A percentile compares a stretch with the other conserved stretches of the same genome.
Evolutionary conservation across 2,888 invertebrate species (phyloP).

Genomic region (Cryptosula pallasiana): DNA sequence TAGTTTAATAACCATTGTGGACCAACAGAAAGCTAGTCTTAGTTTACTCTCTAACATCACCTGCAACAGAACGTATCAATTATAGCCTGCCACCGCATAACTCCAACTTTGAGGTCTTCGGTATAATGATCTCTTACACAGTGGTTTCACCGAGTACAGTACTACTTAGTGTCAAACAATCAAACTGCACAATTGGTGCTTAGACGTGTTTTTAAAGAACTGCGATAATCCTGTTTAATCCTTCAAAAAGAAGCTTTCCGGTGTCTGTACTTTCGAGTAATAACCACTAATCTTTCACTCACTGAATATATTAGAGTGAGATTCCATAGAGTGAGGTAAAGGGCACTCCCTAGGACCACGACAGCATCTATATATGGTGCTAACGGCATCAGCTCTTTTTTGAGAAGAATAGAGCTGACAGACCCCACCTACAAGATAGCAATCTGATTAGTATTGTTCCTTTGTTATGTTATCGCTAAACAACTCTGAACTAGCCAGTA

Average conservation of each 20-base stretch:
- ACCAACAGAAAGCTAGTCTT: not conserved
- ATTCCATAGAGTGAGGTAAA: not conserved
- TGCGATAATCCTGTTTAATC: no score
- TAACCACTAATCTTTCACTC: not conserved
- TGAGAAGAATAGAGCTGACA: not conserved
- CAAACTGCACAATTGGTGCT: no score
- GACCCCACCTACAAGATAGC: not conserved
- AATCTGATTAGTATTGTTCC: not conserved
- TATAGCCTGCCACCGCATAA: no score
- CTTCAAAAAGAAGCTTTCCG: no score
- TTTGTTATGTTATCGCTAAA: no score
- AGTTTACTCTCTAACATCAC: not conserved
- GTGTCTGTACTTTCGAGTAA: no score
- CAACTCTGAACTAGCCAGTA: no score
- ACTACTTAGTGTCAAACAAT: not conserved
- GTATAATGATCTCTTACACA: no score
- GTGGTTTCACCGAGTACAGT: not conserved
- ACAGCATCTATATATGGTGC: not conserved
- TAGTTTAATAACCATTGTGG: not conserved
- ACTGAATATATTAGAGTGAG: not conserved
- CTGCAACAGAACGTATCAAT: not conserved
- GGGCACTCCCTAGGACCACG: not conserved
- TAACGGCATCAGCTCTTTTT: not conserved
- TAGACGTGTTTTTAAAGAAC: not conserved
- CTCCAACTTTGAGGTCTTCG: no score